These are phyloP conservation scores for Drosophila formosana DNA, from an alignment of 2,888 invertebrate species.

Conservation along the genomic window DNA sequence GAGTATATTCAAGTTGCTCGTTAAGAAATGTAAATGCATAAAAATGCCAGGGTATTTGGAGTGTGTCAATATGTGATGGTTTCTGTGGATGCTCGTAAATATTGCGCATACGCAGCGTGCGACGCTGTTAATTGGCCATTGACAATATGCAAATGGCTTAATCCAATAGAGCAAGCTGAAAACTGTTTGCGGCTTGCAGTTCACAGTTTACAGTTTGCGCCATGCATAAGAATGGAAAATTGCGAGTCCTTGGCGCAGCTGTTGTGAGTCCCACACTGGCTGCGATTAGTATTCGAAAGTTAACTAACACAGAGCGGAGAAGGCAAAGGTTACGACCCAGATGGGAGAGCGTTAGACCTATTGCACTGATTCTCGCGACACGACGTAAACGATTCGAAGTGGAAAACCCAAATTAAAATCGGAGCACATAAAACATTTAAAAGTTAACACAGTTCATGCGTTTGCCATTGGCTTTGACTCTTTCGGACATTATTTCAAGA, in stretches of 20 bases:
- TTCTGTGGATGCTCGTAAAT: not conserved
- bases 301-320: not conserved
- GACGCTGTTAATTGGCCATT: not conserved
- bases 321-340: conserved; percentile 4
- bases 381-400: conserved; percentile 7
- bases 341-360: conserved; percentile 13
- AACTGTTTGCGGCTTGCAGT: not conserved
- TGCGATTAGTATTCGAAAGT: not conserved
- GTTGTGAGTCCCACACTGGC: conserved; percentile 23
- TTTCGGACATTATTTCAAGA: conserved; percentile 11
- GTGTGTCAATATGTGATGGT: not conserved
- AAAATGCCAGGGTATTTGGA: no score
- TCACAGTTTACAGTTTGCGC: no score
- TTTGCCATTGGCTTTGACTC: conserved; percentile 2
- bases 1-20: no score
- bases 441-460: not conserved
- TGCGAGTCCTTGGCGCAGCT: conserved; percentile 21
- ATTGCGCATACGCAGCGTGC: conserved; percentile 41
- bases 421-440: conserved; percentile 62
- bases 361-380: conserved; percentile 22
- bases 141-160: conserved; percentile 11
- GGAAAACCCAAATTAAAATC: conserved; percentile 13
- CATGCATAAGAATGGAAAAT: not conserved
- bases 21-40: no score
- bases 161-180: no score